Conservation (phyloP, 2,888 invertebrate genomes). For the Crematogaster levior region DNA sequence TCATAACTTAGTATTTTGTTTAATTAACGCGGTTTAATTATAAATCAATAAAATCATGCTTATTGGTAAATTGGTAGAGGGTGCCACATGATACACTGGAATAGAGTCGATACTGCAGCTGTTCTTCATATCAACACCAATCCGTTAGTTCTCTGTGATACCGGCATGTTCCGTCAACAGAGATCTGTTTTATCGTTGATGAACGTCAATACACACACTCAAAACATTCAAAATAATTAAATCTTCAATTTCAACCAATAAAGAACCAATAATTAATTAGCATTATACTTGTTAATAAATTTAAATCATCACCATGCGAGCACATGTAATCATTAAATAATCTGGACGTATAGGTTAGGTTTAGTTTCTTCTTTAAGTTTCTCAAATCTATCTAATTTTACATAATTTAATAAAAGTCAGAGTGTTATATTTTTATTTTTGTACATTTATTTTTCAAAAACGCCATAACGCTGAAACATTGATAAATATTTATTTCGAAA, state of each 20-base stretch:
- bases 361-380: not conserved
- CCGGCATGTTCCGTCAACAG: constrained; percentile 12
- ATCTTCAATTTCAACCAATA: not conserved
- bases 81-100: constrained; percentile 37
- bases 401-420: not conserved
- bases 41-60: constrained; percentile 9
- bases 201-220: not conserved
- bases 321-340: not conserved
- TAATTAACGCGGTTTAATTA: constrained; percentile 10
- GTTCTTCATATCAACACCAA: constrained; percentile 27
- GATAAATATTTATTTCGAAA: not conserved
- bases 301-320: not conserved
- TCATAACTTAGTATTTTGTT: not conserved
- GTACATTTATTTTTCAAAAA: not conserved
- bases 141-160: constrained; percentile 28
- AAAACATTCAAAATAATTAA: not conserved
- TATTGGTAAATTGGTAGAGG: constrained; percentile 38
- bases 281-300: not conserved
- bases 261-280: not conserved
- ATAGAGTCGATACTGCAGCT: constrained; percentile 43
- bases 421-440: not conserved
- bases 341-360: not conserved
- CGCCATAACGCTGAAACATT: not conserved
- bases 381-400: not conserved
- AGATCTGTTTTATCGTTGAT: constrained; percentile 37